phyloP scores from a whole-genome alignment of 64 coral and sea anemone genomes.

The Porites australiensis region DNA sequence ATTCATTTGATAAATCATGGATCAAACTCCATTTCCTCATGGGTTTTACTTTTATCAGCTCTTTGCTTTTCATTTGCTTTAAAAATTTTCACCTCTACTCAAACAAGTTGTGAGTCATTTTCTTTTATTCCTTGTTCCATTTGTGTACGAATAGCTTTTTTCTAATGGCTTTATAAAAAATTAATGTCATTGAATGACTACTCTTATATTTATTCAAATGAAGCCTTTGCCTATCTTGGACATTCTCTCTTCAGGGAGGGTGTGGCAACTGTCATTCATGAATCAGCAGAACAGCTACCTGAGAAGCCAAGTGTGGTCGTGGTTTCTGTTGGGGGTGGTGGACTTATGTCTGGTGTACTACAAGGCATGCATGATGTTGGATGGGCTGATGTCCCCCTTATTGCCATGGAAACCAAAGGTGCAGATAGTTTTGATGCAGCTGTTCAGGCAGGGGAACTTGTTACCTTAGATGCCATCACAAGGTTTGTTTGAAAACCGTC shows the following conservation, averaged over 20 bases:
- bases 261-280: slow-evolving; percentile 79
- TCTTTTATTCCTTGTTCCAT: no score
- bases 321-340: slow-evolving; percentile 92
- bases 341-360: slow-evolving; percentile 87
- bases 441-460: slow-evolving; percentile 67
- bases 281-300: slow-evolving; percentile 69
- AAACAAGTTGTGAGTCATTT: no score
- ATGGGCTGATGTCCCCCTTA: slow-evolving; percentile 92
- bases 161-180: no score
- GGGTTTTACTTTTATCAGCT: no score
- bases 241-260: slow-evolving; percentile 73
- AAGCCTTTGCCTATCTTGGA: background rate
- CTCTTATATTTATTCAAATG: no score
- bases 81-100: no score
- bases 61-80: no score
- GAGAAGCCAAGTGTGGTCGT: slow-evolving; percentile 84
- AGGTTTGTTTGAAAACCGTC: slow-evolving; percentile 41
- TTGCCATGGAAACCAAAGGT: slow-evolving; percentile 99
- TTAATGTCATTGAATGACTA: no score
- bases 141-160: no score
- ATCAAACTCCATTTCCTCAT: no score
- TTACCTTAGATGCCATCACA: slow-evolving; percentile 81
- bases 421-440: slow-evolving; percentile 84
- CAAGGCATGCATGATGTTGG: slow-evolving; percentile 92
- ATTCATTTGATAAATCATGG: no score